Evolutionary conservation across 2,797 vertebrate species (phyloP).

Genomic region (Todus mexicanus): DNA sequence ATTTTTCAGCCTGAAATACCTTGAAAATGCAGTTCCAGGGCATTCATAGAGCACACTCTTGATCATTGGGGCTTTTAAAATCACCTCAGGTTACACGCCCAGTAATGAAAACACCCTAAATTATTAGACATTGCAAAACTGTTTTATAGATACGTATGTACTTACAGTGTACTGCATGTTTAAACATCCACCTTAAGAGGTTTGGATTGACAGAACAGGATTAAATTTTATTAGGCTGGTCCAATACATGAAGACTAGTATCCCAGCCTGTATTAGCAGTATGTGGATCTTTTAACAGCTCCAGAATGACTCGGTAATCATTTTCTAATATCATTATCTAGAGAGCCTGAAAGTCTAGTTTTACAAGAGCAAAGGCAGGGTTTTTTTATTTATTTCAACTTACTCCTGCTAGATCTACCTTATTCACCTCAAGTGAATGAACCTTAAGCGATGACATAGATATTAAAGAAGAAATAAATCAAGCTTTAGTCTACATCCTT

Average conservation of each 20-base stretch:
- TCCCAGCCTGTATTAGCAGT: background rate
- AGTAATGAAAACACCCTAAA: background rate
- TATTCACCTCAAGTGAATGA: background rate
- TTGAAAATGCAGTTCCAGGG: background rate
- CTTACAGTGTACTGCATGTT: background rate
- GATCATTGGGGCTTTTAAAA: background rate
- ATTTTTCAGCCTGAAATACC: background rate
- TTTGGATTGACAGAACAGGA: background rate
- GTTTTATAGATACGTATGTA: background rate
- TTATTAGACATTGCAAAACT: background rate
- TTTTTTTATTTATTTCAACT: background rate
- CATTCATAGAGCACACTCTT: rapidly evolving
- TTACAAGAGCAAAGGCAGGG: background rate
- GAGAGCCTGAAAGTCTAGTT: background rate
- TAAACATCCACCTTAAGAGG: background rate
- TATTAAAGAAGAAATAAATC: background rate
- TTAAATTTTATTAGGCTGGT: background rate
- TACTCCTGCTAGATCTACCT: background rate
- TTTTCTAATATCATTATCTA: background rate
- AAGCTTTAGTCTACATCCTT: background rate
- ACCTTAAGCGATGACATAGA: background rate
- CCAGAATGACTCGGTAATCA: background rate
- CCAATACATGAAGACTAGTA: background rate
- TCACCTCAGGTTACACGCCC: background rate
- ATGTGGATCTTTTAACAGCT: background rate